Evolutionary conservation across 1,140 invertebrate genomes (phyloP), one percentile per base, ranked within the genome.

Genomic region (Atta cephalotes): DNA sequence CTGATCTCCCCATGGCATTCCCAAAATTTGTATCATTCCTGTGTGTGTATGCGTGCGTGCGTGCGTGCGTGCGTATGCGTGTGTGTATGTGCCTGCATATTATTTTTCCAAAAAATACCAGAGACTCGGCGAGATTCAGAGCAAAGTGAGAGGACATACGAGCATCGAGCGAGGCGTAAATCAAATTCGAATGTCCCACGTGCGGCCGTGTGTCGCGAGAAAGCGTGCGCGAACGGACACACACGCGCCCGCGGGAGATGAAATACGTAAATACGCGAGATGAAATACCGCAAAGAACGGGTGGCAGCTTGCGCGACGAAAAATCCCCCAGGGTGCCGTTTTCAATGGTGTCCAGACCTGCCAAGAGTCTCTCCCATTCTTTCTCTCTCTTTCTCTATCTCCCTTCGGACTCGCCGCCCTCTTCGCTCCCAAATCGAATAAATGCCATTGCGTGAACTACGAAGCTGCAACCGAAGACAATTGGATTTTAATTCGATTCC

Each of bases 111-210:
- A 76, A 74, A 76, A 74, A 84, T 31, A n/a, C n/a, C n/a, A 5
- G 18, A 1, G 21, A 53, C 70, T 80, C 72, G 81, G 28, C 31
- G 79, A 72, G n/a, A 89, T 76, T 88, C 60, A 51, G 39, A 85
- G 18, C 63, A 70, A 10, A 82, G 71, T 28, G 88, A 89, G 92
- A 91, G 66, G 66, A 95, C 93, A 92, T 94, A 95, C 91, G 95
- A 92, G 91, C 93, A 91, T 92, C 94, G 90, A 87, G 94, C 94
- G 94, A 91, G 91, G 90, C 92, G 93, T 95, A 95, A 95, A 95
- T 95, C 95, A 95, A 95, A 95, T 95, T 95, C 88, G 92, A 82
- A 92, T 93, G 94, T 95, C 94, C 94, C 94, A 91, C 90, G 92
- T 90, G 92, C 90, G 91, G 92, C 87, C 91, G n/a, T 60, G 21